These are phyloP conservation scores for Philypnodon macrostomus DNA, from an alignment of 2,797 vertebrate species.

Conservation along the genomic window DNA sequence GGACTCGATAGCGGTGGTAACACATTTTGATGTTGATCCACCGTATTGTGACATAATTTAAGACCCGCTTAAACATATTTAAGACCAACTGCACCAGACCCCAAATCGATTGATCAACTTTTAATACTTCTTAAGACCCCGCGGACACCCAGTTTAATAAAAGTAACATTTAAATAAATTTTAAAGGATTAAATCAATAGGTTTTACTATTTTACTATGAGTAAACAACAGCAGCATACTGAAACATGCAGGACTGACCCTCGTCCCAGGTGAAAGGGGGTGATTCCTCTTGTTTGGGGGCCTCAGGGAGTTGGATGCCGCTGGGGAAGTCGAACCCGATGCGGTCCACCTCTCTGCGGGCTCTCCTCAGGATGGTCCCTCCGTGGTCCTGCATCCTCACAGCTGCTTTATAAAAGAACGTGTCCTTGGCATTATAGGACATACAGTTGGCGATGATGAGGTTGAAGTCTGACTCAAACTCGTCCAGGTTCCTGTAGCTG, in stretches of 20 bases:
- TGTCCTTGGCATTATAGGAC: constrained; percentile 97
- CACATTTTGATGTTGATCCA: too few species aligned
- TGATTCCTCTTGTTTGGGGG: constrained; percentile 79
- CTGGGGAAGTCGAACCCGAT: constrained; percentile 89
- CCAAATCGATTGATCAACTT: too few species aligned
- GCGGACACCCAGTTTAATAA: too few species aligned
- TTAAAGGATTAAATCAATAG: too few species aligned
- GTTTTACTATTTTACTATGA: not conserved
- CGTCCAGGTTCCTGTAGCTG: constrained; percentile 84
- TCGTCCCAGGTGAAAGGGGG: constrained; percentile 91
- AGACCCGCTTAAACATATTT: too few species aligned
- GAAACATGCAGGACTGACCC: constrained; percentile 78
- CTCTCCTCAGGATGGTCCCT: constrained; percentile 88
- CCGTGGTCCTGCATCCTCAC: constrained; percentile 92
- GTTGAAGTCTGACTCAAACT: constrained; percentile 93
- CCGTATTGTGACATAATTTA: too few species aligned
- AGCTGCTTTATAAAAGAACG: constrained; percentile 90
- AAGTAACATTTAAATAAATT: too few species aligned
- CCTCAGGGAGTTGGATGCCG: constrained; percentile 85
- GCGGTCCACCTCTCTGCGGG: constrained; percentile 82
- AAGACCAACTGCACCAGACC: too few species aligned
- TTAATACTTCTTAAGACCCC: too few species aligned
- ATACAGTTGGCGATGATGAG: constrained; percentile 95
- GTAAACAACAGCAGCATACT: not conserved
- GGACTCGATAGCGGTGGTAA: too few species aligned